Conservation (phyloP, 2,113 vertebrate genomes). For the Corydoras sp. region DNA sequence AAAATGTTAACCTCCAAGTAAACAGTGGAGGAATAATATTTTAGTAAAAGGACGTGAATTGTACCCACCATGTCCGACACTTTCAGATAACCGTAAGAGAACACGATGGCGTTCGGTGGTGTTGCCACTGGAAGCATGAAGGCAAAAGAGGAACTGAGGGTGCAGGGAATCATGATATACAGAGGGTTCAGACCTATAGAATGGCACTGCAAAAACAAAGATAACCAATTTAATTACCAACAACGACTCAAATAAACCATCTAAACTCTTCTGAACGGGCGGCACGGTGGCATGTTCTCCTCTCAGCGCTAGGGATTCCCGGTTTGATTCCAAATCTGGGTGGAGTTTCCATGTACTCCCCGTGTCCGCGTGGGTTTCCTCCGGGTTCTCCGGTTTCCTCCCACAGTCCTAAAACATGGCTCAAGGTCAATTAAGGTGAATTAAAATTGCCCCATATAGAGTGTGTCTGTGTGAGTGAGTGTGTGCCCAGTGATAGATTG, state of each 20-base stretch:
- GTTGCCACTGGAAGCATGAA: conserved; percentile 97
- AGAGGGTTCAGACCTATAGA: conserved; percentile 81
- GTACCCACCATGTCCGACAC: conserved; percentile 88
- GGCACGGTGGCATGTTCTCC: too few species aligned
- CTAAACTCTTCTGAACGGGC: background rate
- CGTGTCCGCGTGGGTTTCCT: too few species aligned
- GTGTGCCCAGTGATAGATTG: too few species aligned
- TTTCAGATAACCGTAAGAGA: conserved; percentile 80
- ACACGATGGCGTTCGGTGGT: conserved; percentile 88
- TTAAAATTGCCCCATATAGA: too few species aligned
- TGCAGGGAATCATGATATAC: conserved; percentile 90
- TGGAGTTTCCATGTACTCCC: too few species aligned
- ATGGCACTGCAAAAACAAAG: conserved; percentile 65
- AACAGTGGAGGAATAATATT: background rate
- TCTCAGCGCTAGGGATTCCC: too few species aligned
- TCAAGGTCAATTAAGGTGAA: too few species aligned
- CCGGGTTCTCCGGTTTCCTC: too few species aligned
- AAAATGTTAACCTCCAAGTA: background rate
- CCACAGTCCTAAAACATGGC: too few species aligned
- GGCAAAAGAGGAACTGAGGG: conserved; percentile 87
- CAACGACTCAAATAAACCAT: background rate
- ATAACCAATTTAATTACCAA: background rate
- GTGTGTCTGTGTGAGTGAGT: too few species aligned
- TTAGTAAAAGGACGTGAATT: background rate
- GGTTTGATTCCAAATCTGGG: too few species aligned